A percentile compares a stretch with the other conserved stretches of the same genome.
phyloP scores from a whole-genome alignment of 2,797 vertebrate species.

The Mormyrops boulengeri region DNA sequence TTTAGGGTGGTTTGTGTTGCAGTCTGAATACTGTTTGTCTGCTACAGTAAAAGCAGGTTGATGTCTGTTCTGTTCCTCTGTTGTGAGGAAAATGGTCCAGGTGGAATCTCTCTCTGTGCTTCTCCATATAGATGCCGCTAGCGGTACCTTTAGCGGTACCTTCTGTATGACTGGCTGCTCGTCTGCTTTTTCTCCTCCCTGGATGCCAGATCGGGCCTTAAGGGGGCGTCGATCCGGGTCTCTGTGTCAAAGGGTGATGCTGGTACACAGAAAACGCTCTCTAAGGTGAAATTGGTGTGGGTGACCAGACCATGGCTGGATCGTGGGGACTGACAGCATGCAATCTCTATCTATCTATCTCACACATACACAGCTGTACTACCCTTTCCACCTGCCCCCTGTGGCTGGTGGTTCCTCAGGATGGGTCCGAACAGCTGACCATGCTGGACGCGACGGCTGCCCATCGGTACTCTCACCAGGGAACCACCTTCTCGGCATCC shows the following conservation, averaged over 20 bases:
- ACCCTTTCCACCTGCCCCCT: neutral
- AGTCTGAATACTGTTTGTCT: neutral
- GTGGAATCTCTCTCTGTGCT: neutral
- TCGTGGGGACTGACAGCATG: neutral
- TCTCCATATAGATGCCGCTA: neutral
- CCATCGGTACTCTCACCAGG: neutral
- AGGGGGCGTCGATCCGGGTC: neutral
- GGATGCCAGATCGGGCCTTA: neutral
- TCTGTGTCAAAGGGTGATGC: neutral
- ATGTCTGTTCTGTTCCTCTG: neutral
- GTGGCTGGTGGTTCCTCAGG: neutral
- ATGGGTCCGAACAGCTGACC: neutral
- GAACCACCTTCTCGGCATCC: neutral
- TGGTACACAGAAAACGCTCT: neutral
- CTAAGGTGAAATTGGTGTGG: neutral
- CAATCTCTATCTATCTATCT: neutral
- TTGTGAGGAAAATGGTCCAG: neutral
- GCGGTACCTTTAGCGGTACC: neutral
- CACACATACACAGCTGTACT: neutral
- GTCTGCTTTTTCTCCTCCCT: neutral
- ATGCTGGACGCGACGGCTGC: neutral
- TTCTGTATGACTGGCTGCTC: neutral
- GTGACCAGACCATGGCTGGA: neutral
- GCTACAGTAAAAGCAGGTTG: neutral
- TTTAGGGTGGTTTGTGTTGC: neutral